Percentiles rank a stretch among this genome's conserved stretches.
These are phyloP conservation scores for Eueides isabella DNA, from an alignment of 1,140 invertebrate genomes.

Conservation along the genomic window DNA sequence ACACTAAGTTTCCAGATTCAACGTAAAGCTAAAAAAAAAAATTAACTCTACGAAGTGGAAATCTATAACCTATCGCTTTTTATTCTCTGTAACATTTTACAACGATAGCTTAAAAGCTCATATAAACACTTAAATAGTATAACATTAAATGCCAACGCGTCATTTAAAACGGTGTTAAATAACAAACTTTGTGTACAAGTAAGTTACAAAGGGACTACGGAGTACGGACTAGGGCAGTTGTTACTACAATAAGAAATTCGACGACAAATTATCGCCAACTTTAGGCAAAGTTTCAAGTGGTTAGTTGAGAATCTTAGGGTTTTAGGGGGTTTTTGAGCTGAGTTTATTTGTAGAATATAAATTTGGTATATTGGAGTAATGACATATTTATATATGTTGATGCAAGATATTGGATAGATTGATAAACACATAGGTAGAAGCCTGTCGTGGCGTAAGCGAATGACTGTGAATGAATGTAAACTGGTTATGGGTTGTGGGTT, in stretches of 20 bases:
- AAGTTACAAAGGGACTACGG: conserved; percentile 3
- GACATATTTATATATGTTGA: background rate
- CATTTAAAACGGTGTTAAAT: conserved; percentile 6
- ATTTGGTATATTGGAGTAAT: too few species aligned
- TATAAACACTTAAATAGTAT: background rate
- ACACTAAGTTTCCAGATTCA: too few species aligned
- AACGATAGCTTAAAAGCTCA: too few species aligned
- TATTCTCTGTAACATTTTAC: too few species aligned
- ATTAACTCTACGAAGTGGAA: too few species aligned
- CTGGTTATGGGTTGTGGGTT: too few species aligned
- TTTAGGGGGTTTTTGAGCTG: background rate
- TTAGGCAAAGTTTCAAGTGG: background rate
- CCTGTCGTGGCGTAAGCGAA: too few species aligned
- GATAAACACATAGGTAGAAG: too few species aligned
- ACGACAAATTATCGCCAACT: conserved; percentile 5
- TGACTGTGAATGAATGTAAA: too few species aligned
- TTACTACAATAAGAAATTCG: conserved; percentile 6
- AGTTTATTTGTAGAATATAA: background rate
- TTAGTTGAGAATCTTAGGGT: background rate
- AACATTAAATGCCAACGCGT: background rate
- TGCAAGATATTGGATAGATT: background rate
- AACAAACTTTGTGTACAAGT: background rate
- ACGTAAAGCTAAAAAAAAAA: too few species aligned
- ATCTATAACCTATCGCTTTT: too few species aligned
- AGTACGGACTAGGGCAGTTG: background rate